Base-by-base conservation (phyloP, 2,113 vertebrate species). In the Syngnathoides biaculeatus region DNA sequence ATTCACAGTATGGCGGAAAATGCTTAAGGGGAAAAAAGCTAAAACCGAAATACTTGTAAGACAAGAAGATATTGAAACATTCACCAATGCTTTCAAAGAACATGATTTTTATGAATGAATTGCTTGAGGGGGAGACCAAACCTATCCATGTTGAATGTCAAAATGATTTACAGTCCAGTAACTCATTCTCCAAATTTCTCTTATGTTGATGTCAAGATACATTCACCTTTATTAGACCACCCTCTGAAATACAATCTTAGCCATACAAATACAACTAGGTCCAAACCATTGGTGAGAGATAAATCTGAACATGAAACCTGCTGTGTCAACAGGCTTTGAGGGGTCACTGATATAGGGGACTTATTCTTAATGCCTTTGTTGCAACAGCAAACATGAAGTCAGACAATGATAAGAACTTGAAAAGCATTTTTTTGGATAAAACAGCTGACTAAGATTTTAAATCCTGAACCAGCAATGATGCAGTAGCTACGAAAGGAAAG, bases 261-360 rank as follows among this genome's bases (percentile, higher is more conserved):
- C 65, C 6, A 38, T 40, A 62, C 19, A 81, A 58, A 79, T 30
- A 38, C 69, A 48, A 19, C 43, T 57, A 64, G 64, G 68, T 81
- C 86, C 59, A 79, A 75, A 60, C 47, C 58, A 59, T 70, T 74
- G 72, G 42, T 71, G 69, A 71, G 61, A 69, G 81, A 84, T 68
- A 67, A 71, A 74, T 78, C 50, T 63, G 55, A 82, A 71, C 57
- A 67, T 59, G 60, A 78, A 68, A 61, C 64, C 55, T 27, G 50
- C 64, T 68, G 64, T 73, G 65, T 77, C 73, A 80, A 76, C 73
- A 74, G 65, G 27, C 19, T 48, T 30, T n/a, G 42, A 69, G 30
- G 1, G 64, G 60, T 73, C 61, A 60, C 56, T 53, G 50, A 65
- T 5, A 60, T 64, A 4, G 45, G 70, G 63, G 64, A 61, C 62